Evolutionary conservation across 2,113 vertebrate species (phyloP).

Genomic region (Tachuris rubrigastra): DNA sequence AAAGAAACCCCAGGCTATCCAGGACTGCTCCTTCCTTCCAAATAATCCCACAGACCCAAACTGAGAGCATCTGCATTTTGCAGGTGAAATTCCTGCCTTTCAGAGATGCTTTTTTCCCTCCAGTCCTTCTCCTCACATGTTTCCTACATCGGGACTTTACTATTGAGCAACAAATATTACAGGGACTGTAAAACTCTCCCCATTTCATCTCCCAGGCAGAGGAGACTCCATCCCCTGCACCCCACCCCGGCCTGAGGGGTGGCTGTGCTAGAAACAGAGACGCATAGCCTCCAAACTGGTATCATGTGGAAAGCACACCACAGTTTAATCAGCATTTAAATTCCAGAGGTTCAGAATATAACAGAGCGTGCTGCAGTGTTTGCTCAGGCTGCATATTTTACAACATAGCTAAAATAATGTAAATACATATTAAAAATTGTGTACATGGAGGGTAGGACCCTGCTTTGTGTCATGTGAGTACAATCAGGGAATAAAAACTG

Average conservation of each 20-base stretch:
- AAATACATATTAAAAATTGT: neutral
- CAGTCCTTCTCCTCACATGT: rapidly evolving
- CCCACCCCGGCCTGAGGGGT: neutral
- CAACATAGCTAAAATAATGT: neutral
- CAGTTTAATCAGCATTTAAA: neutral
- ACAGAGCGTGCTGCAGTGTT: neutral
- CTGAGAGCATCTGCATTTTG: neutral
- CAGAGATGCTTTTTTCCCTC: too few species aligned
- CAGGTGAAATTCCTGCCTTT: neutral
- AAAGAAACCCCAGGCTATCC: neutral
- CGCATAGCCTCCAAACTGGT: rapidly evolving
- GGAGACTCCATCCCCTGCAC: neutral
- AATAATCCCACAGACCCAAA: neutral
- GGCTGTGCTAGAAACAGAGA: neutral
- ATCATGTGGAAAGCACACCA: rapidly evolving
- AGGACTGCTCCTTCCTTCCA: neutral
- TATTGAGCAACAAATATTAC: neutral
- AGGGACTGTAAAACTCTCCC: neutral
- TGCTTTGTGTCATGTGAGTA: neutral
- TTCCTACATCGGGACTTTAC: neutral
- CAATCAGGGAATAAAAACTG: neutral
- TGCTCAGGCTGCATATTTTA: neutral
- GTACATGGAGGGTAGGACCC: neutral
- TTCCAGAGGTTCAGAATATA: neutral
- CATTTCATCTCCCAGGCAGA: neutral